Conservation (phyloP, 2,113 vertebrate species). For the Pygoscelis antarcticus region DNA sequence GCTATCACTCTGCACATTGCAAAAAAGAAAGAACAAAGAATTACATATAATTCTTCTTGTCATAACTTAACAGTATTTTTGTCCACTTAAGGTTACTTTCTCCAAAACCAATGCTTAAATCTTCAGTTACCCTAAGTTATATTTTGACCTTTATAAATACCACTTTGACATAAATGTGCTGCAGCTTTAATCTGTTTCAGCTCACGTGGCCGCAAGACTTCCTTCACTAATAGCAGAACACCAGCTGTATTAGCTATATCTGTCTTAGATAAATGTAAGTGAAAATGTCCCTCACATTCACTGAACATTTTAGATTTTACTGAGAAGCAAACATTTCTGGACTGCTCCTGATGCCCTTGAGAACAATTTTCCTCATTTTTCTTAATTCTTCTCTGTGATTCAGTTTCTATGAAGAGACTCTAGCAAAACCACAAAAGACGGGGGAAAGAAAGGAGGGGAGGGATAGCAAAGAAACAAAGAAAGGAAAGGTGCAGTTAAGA, state of each 20-base stretch:
- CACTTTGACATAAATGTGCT: neutral
- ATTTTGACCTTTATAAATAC: slow-evolving; percentile 24
- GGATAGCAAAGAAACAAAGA: neutral
- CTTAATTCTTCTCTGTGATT: slow-evolving; percentile 14
- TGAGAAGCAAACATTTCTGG: neutral
- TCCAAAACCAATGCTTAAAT: neutral
- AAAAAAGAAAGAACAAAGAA: neutral
- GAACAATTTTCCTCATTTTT: slow-evolving; percentile 15
- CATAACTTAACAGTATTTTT: neutral
- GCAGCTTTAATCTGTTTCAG: neutral
- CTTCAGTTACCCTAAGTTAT: neutral
- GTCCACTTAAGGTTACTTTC: neutral
- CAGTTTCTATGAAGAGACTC: neutral
- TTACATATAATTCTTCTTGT: neutral
- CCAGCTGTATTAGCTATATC: neutral
- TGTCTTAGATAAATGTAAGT: neutral
- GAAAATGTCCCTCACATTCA: neutral
- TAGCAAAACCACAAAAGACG: neutral
- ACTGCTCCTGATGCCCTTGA: neutral
- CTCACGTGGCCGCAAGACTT: neutral
- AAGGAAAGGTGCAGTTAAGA: neutral
- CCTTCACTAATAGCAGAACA: neutral
- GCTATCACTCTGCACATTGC: neutral
- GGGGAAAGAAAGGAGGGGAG: neutral
- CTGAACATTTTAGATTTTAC: neutral